Evolutionary conservation across 2,797 vertebrate genomes (phyloP).

Genomic region (Acanthurus tractus): DNA sequence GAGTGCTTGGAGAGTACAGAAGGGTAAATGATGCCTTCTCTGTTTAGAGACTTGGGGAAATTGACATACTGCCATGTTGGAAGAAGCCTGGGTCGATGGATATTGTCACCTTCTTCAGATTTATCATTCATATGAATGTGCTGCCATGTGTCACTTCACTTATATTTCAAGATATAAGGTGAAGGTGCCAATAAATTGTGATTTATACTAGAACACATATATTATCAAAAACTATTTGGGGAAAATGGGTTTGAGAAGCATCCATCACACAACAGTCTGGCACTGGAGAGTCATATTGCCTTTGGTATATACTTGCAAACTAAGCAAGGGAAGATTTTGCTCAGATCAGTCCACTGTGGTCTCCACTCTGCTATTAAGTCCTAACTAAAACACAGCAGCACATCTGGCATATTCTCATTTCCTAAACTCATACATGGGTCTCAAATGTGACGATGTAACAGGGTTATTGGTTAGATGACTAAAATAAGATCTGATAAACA

Average conservation of each 20-base stretch:
- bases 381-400: no score
- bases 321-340: background rate
- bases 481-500: no score
- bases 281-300: background rate
- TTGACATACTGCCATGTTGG: conserved; percentile 77
- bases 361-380: no score
- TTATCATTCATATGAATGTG: conserved; percentile 64
- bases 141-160: conserved; percentile 65
- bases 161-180: conserved; percentile 46
- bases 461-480: no score
- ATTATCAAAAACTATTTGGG: conserved; percentile 42
- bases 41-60: conserved; percentile 71
- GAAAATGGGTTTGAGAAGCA: conserved; percentile 18
- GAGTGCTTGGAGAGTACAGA: conserved; percentile 54
- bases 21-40: conserved; percentile 79
- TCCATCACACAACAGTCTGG: conserved; percentile 14
- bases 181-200: conserved; percentile 62
- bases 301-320: background rate
- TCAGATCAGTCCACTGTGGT: background rate
- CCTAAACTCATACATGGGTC: background rate
- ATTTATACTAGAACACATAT: conserved; percentile 49
- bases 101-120: conserved; percentile 68
- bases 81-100: conserved; percentile 66
- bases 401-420: background rate
- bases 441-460: background rate